Percentiles rank a stretch among this genome's conserved stretches.
phyloP scores from a whole-genome alignment of 2,888 invertebrate genomes.

The Drosophila kambysellisi region DNA sequence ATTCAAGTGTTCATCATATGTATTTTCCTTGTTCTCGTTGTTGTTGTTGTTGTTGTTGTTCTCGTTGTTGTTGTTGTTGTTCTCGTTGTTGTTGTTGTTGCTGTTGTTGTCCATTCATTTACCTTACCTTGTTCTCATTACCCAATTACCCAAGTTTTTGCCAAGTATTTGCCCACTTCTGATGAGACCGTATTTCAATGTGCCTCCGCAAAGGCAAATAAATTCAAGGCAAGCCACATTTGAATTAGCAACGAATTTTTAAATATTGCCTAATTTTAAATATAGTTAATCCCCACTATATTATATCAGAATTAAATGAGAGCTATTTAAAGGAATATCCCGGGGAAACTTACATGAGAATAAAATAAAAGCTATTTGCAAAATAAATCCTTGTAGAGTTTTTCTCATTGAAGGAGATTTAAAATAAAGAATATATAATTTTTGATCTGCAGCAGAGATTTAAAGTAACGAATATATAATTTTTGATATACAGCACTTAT shows the following conservation, averaged over 20 bases:
- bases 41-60: neutral
- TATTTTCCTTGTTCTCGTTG: neutral
- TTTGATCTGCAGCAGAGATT: too few relatives aligned
- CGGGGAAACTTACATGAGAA: neutral
- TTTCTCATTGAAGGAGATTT: neutral
- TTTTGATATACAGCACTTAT: too few relatives aligned
- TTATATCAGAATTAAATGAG: neutral
- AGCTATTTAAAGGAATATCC: neutral
- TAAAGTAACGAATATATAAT: too few relatives aligned
- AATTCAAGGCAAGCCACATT: neutral
- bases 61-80: neutral
- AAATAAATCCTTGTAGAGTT: neutral
- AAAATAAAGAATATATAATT: too few relatives aligned
- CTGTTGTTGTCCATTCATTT: constrained; percentile 18
- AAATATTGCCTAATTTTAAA: neutral
- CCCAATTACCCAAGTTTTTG: constrained; percentile 45
- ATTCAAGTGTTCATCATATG: constrained; percentile 21
- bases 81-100: too few relatives aligned
- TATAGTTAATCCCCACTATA: neutral
- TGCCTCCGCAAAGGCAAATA: neutral
- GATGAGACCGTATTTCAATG: constrained; percentile 1
- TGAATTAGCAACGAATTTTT: neutral
- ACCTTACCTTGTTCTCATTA: constrained; percentile 64
- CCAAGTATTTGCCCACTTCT: constrained; percentile 19
- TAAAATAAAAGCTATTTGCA: neutral